A percentile compares a stretch with the other conserved stretches of the same genome.
These are phyloP conservation scores for Eubasilissa splendida DNA, from an alignment of 2,888 invertebrate genomes.

Conservation along the genomic window DNA sequence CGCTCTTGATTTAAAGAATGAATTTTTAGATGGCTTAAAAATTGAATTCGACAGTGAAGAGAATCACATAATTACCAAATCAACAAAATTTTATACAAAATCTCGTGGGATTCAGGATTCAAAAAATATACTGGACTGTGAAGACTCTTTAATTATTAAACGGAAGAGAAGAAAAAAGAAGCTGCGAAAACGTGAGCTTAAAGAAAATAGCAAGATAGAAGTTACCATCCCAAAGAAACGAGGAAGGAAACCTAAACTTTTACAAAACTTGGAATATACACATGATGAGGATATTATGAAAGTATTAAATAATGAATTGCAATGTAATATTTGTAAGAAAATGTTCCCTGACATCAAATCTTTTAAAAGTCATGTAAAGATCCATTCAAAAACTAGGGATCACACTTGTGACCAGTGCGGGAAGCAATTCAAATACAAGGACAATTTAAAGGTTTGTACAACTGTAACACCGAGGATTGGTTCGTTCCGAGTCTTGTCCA, in stretches of 20 bases:
- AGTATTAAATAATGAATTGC: slow-evolving; percentile 38
- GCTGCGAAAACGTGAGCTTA: slow-evolving; percentile 18
- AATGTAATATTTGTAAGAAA: slow-evolving; percentile 49
- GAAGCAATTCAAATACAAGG: slow-evolving; percentile 57
- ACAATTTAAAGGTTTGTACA: slow-evolving; percentile 55
- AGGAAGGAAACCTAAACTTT: slow-evolving; percentile 45
- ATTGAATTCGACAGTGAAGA: slow-evolving; percentile 42
- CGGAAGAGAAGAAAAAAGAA: slow-evolving; percentile 41
- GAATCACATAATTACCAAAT: slow-evolving; percentile 8
- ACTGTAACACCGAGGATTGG: too few relatives aligned
- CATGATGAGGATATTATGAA: slow-evolving; percentile 28
- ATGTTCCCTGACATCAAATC: slow-evolving; percentile 43
- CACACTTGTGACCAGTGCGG: slow-evolving; percentile 57
- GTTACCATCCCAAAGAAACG: slow-evolving; percentile 35
- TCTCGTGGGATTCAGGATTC: neutral
- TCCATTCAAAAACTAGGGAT: slow-evolving; percentile 54
- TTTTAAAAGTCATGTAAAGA: slow-evolving; percentile 53
- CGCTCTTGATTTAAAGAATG: slow-evolving; percentile 38
- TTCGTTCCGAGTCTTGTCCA: too few relatives aligned
- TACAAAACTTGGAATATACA: slow-evolving; percentile 17
- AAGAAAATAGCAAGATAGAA: slow-evolving; percentile 7
- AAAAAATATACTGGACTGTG: slow-evolving; percentile 37
- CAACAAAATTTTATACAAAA: slow-evolving; percentile 4
- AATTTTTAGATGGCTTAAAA: slow-evolving; percentile 48
- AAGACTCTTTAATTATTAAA: slow-evolving; percentile 36